A percentile compares a stretch with the other conserved stretches of the same genome.
phyloP scores from a whole-genome alignment of 30 jellyfish, hydroid and myxozoan species.

The Turritopsis rubra region DNA sequence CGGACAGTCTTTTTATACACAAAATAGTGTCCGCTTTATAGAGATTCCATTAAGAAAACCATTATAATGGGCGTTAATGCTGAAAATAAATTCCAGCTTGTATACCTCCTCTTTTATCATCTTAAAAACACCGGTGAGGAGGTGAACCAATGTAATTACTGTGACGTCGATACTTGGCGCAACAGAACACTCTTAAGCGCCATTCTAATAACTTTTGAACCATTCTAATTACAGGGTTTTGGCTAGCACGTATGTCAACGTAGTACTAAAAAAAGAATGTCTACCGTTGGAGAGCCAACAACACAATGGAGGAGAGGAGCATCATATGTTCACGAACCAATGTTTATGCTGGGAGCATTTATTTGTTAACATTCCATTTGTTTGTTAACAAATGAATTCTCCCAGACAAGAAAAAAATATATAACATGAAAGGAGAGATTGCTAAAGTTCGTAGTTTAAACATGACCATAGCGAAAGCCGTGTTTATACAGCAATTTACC shows the following conservation, averaged over 20 bases:
- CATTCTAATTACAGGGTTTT: not conserved
- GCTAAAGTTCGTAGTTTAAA: not conserved
- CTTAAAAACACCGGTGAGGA: no score
- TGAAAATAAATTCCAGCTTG: no score
- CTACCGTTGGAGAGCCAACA: not conserved
- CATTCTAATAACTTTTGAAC: not conserved
- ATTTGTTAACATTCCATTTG: no score
- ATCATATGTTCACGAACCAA: not conserved
- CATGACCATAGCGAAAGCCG: no score
- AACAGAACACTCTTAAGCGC: not conserved
- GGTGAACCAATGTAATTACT: no score
- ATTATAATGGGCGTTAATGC: no score
- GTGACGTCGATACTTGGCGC: not conserved
- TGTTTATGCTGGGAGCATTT: no score
- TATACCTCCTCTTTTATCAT: no score
- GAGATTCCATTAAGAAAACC: no score
- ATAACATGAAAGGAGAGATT: not conserved
- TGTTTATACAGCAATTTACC: not conserved
- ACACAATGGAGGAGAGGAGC: not conserved
- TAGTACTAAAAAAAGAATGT: not conserved
- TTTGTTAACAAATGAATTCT: not conserved
- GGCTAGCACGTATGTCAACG: not conserved
- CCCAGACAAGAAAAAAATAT: not conserved
- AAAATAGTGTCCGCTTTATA: no score
- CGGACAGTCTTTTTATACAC: no score